Evolutionary conservation across 2,113 vertebrate genomes (phyloP), one percentile per base, ranked within the genome.

Genomic region (Elachura formosa): DNA sequence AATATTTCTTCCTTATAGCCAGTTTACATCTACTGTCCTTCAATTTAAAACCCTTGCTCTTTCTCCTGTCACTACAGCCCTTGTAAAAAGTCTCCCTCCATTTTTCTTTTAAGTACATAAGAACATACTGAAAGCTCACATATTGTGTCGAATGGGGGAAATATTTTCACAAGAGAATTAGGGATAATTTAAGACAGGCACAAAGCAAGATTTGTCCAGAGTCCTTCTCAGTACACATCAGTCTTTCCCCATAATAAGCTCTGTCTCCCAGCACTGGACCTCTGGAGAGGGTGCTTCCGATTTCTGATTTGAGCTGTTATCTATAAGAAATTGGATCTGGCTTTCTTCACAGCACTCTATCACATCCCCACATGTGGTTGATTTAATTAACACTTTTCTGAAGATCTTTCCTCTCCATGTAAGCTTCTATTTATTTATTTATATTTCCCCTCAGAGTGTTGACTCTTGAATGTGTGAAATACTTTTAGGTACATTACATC

Each of bases 401-500:
- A 48, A 85, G 38, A 41, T 59, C 29, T 78, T 54, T 54, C 55
- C 46, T 24, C 28, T 77, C 41, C 17, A 23, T 55, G 29, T 89
- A 87, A 90, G 43, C 17, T 80, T 94, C 63, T 33, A 36, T 76
- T 56, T 94, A 84, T 89, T 92, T 95, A 90, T 96, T 96, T 93
- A 69, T 93, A 89, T 93, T 88, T 82, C 79, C 69, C 58, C 36
- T 10, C 49, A 93, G 93, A 96, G 19, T 92, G 59, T 78, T 97
- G 94, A 96, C 74, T 92, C 89, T 94, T 4, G 2, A 96, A 59
- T 79, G 74, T 33, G 31, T 88, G 94, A 94, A 97, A 94, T 95
- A 96, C 95, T 96, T 95, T 91, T 86, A 94, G 76, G 85, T 61
- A 81, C 78, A 91, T 92, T 97, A 38, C 51, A 59, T 84, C 46